Percentiles rank a stretch among this genome's conserved stretches.
phyloP scores from a whole-genome alignment of 2,113 vertebrate genomes.

The Syrrhaptes paradoxus region DNA sequence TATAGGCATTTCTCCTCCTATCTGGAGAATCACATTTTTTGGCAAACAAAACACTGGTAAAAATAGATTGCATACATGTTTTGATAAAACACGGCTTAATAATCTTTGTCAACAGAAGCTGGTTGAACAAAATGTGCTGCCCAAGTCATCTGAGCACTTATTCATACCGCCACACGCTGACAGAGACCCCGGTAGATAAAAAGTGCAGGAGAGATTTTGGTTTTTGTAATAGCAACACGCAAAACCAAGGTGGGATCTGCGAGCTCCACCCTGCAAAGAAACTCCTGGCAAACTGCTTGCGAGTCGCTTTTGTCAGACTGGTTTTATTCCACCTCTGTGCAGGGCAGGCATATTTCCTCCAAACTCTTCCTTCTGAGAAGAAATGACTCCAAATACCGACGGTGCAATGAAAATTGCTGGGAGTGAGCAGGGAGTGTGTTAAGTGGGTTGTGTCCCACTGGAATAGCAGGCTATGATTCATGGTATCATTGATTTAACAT shows the following conservation, averaged over 20 bases:
- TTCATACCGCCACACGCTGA: not conserved
- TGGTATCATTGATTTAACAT: not conserved
- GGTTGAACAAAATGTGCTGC: not conserved
- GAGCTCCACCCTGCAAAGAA: not conserved
- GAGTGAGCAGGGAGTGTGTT: not conserved
- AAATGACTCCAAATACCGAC: not conserved
- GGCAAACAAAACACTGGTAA: not conserved
- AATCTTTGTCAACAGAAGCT: not conserved
- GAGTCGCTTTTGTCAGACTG: not conserved
- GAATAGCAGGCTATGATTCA: not conserved
- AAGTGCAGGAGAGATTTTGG: not conserved
- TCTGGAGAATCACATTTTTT: not conserved
- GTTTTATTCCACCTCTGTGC: not conserved
- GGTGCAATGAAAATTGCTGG: not conserved
- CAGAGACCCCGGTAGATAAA: not conserved
- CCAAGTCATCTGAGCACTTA: not conserved
- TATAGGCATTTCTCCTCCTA: not conserved
- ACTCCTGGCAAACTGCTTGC: not conserved
- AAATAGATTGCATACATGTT: not conserved
- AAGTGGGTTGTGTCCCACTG: not conserved
- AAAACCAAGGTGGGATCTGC: not conserved
- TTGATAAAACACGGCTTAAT: not conserved
- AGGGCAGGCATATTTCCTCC: not conserved
- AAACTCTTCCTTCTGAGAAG: not conserved
- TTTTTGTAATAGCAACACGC: not conserved